Percentiles rank a stretch among this genome's conserved stretches.
Evolutionary conservation across 2,797 vertebrate genomes (phyloP).

Genomic region (Sebastes steindachneri): DNA sequence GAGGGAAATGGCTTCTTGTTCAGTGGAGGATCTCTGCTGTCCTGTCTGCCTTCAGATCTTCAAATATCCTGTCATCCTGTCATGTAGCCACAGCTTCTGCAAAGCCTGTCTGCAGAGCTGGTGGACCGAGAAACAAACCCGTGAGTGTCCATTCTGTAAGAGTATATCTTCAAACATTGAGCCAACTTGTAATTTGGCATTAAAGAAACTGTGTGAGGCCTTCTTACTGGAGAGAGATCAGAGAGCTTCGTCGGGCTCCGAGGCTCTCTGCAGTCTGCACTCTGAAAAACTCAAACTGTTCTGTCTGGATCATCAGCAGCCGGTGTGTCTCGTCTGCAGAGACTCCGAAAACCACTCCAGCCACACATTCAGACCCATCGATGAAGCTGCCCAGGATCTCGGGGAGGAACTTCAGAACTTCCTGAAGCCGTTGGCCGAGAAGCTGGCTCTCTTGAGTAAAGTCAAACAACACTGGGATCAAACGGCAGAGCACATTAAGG

Average conservation of each 20-base stretch:
- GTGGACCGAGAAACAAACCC: background rate
- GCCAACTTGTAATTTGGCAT: background rate
- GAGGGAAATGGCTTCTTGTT: background rate
- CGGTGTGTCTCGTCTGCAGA: background rate
- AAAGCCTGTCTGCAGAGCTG: background rate
- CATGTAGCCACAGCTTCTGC: constrained; percentile 7
- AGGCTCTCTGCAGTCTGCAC: background rate
- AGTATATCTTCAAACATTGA: background rate
- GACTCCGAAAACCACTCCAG: background rate
- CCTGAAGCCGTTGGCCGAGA: background rate
- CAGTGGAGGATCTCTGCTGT: background rate
- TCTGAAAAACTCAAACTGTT: background rate
- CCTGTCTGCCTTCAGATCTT: background rate
- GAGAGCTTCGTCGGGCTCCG: background rate
- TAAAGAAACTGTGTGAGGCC: background rate
- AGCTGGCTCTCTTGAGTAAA: background rate
- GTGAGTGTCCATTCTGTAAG: background rate
- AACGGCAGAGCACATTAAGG: background rate
- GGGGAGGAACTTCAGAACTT: background rate
- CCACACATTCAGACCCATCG: background rate
- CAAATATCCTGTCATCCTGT: background rate
- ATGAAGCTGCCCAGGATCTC: background rate
- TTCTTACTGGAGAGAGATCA: background rate
- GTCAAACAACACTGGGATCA: background rate
- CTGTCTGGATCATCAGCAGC: background rate